A percentile compares a stretch with the other conserved stretches of the same genome.
phyloP scores from a whole-genome alignment of 2,888 invertebrate genomes.

The Drosophila pseudotalamancana region DNA sequence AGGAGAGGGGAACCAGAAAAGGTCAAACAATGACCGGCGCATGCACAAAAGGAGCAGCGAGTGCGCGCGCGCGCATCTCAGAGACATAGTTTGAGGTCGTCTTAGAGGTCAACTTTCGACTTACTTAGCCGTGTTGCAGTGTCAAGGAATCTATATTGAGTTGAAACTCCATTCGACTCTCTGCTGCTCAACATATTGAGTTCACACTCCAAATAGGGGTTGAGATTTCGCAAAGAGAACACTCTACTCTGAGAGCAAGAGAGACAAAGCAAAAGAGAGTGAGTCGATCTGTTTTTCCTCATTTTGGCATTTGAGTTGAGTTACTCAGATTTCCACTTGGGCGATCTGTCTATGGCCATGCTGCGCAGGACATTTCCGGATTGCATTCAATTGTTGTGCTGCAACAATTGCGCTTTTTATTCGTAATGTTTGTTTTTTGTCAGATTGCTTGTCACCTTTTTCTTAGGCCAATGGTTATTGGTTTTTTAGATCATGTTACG shows the following conservation, averaged over 20 bases:
- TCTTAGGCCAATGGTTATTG: slow-evolving; percentile 63
- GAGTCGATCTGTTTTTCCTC: background rate
- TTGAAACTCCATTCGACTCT: background rate
- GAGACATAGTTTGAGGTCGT: slow-evolving; percentile 86
- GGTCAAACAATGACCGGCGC: slow-evolving; percentile 65
- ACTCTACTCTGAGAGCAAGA: no score
- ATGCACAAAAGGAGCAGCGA: slow-evolving; percentile 52
- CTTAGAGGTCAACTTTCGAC: slow-evolving; percentile 73
- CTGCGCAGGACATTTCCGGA: slow-evolving; percentile 80
- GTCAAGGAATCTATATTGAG: slow-evolving; percentile 12
- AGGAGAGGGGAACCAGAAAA: slow-evolving; percentile 48
- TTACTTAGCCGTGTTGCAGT: slow-evolving; percentile 40
- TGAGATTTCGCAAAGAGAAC: slow-evolving; percentile 7
- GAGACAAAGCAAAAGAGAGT: no score
- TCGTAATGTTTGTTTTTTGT: slow-evolving; percentile 49
- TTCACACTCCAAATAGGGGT: slow-evolving; percentile 34
- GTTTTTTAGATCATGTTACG: slow-evolving; percentile 82
- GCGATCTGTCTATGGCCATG: slow-evolving; percentile 68
- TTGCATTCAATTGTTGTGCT: slow-evolving; percentile 68
- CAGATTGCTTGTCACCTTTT: slow-evolving; percentile 58
- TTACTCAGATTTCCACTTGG: slow-evolving; percentile 41
- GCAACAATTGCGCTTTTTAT: slow-evolving; percentile 70
- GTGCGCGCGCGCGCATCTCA: slow-evolving; percentile 89
- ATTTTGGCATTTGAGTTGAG: slow-evolving; percentile 17
- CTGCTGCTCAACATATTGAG: slow-evolving; percentile 4